Conservation (phyloP, 2,113 vertebrate genomes). For the Boleophthalmus pectinirostris region DNA sequence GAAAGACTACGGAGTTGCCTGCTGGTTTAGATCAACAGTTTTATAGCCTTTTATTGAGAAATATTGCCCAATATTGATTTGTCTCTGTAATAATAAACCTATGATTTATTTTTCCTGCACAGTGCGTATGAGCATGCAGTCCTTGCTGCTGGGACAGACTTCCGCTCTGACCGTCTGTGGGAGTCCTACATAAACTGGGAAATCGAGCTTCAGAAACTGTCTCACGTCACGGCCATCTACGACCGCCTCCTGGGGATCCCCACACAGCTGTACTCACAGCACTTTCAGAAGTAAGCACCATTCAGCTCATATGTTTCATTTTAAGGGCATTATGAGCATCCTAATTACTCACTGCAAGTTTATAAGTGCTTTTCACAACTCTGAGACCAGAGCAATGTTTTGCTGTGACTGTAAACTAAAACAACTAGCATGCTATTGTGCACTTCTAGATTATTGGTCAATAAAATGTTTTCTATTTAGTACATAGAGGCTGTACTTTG, state of each 20-base stretch:
- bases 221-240: slow-evolving; percentile 91
- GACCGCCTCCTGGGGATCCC: slow-evolving; percentile 95
- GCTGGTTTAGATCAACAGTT: too few species aligned
- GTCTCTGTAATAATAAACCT: neutral
- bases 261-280: slow-evolving; percentile 94
- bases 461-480: too few species aligned
- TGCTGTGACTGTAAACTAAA: too few species aligned
- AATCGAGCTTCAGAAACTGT: slow-evolving; percentile 87
- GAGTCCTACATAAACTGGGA: slow-evolving; percentile 96
- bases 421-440: too few species aligned
- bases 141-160: slow-evolving; percentile 94
- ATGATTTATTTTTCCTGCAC: slow-evolving; percentile 3
- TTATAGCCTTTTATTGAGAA: too few species aligned
- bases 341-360: too few species aligned
- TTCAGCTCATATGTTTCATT: neutral
- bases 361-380: too few species aligned
- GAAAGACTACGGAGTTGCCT: too few species aligned
- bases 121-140: slow-evolving; percentile 95
- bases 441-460: too few species aligned
- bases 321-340: too few species aligned
- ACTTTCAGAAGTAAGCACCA: slow-evolving; percentile 88
- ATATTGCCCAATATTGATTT: neutral
- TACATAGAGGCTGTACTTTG: too few species aligned
- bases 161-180: slow-evolving; percentile 97
- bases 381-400: too few species aligned